phyloP scores from a whole-genome alignment of 37 sponge, comb jelly and placozoan genomes.

The Agelas oroides region DNA sequence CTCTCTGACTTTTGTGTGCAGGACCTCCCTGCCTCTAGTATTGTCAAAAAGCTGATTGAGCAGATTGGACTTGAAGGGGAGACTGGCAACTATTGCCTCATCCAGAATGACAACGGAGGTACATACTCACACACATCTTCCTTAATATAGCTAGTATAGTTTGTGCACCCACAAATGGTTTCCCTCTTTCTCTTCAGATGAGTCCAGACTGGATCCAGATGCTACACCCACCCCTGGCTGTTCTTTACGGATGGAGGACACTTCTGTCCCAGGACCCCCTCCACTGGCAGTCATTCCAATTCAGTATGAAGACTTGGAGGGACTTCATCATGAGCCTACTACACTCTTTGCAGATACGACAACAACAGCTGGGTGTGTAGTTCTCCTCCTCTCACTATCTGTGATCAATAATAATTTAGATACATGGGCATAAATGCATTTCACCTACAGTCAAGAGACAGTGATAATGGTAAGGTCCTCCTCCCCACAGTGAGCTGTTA shows the following conservation, averaged over 20 bases:
- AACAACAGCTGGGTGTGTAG: too few species aligned
- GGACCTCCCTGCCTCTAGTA: not conserved
- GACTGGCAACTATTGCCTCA: not conserved
- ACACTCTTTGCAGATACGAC: slow-evolving; percentile 53
- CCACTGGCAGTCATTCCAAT: slow-evolving; percentile 20
- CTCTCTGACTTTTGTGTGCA: too few species aligned
- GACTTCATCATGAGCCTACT: slow-evolving; percentile 13
- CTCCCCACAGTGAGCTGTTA: slow-evolving; percentile 55
- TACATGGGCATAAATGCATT: too few species aligned
- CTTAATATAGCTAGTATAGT: too few species aligned
- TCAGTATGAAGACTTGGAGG: slow-evolving; percentile 31
- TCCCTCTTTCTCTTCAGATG: not conserved
- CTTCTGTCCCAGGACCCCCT: not conserved
- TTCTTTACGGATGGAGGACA: slow-evolving; percentile 10
- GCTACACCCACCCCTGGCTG: not conserved
- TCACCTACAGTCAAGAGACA: slow-evolving; percentile 36
- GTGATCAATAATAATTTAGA: too few species aligned
- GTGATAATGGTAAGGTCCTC: not conserved
- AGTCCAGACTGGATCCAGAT: not conserved
- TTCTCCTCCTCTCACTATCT: too few species aligned
- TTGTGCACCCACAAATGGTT: too few species aligned
- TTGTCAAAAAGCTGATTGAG: not conserved
- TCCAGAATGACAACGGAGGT: not conserved
- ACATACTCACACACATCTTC: not conserved
- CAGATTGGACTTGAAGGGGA: not conserved